Evolutionary conservation across 1,140 invertebrate genomes (phyloP).

Genomic region (Leptinotarsa defecta): DNA sequence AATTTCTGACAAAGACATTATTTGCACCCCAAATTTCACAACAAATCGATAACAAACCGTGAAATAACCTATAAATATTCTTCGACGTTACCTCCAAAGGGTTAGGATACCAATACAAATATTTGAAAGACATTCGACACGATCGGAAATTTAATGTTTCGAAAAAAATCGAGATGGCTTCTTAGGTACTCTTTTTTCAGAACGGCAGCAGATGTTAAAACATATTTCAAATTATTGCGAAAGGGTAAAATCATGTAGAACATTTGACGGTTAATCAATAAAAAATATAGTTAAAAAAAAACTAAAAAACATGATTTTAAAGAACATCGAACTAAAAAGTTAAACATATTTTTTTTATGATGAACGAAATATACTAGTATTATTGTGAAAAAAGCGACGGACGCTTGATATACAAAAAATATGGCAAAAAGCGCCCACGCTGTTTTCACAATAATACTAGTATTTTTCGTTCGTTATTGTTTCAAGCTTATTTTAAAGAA

Average conservation of each 20-base stretch:
- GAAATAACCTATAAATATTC: constrained; percentile 38
- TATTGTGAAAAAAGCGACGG: too few relatives aligned
- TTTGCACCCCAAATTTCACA: constrained; percentile 11
- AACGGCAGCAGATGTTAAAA: constrained; percentile 7
- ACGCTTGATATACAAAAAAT: too few relatives aligned
- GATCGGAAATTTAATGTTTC: constrained; percentile 46
- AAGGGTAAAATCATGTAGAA: background rate
- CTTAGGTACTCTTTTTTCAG: constrained; percentile 5
- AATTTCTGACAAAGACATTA: constrained; percentile 25
- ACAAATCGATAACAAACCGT: constrained; percentile 27
- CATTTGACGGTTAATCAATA: background rate
- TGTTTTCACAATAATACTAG: too few relatives aligned
- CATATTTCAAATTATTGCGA: background rate
- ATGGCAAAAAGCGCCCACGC: too few relatives aligned
- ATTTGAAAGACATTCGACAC: constrained; percentile 42
- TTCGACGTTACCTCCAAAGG: constrained; percentile 41
- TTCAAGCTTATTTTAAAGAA: too few relatives aligned
- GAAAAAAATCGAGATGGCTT: constrained; percentile 37
- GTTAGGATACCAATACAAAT: constrained; percentile 40
- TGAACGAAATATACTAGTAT: too few relatives aligned
- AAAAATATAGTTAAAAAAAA: too few relatives aligned
- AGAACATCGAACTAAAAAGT: too few relatives aligned
- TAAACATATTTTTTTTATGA: too few relatives aligned
- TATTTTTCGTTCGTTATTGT: too few relatives aligned
- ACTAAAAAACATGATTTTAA: too few relatives aligned